These are phyloP conservation scores for Ibycter americanus DNA, from an alignment of 2,797 vertebrate genomes.

Conservation along the genomic window DNA sequence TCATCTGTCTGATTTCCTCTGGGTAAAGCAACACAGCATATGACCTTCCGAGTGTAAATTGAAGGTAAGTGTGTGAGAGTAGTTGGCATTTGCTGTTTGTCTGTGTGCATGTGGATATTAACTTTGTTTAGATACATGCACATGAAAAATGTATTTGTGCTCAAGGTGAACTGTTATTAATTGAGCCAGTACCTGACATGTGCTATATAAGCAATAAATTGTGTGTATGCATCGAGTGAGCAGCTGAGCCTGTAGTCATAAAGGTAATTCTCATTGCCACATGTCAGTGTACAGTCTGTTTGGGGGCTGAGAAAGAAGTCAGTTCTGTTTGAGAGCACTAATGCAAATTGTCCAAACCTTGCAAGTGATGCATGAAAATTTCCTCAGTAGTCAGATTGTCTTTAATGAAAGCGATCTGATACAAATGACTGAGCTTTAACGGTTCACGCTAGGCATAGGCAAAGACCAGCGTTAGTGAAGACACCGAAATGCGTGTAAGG, in stretches of 20 bases:
- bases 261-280: not conserved
- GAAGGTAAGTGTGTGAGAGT: not conserved
- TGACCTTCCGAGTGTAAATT: not conserved
- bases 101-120: not conserved
- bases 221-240: not conserved
- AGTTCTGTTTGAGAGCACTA: not conserved
- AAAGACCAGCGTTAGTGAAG: not conserved
- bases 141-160: not conserved
- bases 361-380: not conserved
- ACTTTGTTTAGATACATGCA: not conserved
- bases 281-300: not conserved
- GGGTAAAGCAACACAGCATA: rapidly evolving
- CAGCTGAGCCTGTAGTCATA: not conserved
- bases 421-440: not conserved
- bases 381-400: not conserved
- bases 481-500: not conserved
- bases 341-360: not conserved
- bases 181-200: not conserved
- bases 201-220: not conserved
- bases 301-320: not conserved
- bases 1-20: not conserved
- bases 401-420: not conserved
- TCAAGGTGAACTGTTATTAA: not conserved
- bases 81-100: not conserved
- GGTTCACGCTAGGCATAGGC: not conserved